phyloP scores from a whole-genome alignment of 2,113 vertebrate genomes.

The Grammomys dolichurus region DNA sequence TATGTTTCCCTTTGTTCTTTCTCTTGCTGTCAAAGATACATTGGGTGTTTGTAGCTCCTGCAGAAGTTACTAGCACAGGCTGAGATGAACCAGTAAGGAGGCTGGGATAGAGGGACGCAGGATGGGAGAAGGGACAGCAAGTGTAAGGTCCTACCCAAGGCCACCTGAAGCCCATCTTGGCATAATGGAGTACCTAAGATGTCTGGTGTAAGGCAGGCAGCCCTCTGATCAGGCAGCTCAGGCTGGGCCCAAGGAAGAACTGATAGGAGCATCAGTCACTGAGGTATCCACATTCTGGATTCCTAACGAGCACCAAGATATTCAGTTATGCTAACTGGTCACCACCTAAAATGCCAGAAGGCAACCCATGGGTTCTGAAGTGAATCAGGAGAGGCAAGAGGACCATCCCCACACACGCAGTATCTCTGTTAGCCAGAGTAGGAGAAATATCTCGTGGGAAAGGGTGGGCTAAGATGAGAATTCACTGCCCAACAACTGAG shows the following conservation, averaged over 20 bases:
- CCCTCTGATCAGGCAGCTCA: neutral
- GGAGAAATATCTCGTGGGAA: neutral
- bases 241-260: neutral
- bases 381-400: neutral
- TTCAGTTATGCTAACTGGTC: neutral
- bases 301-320: no score
- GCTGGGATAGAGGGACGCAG: neutral
- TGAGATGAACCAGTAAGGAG: no score
- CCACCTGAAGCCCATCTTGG: neutral
- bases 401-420: no score
- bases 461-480: neutral
- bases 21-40: neutral
- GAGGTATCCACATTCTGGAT: neutral
- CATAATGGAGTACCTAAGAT: neutral
- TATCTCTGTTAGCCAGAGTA: neutral
- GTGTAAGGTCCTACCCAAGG: neutral
- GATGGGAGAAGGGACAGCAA: no score
- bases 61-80: neutral
- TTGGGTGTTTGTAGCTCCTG: neutral
- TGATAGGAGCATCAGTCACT: neutral
- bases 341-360: neutral
- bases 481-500: neutral
- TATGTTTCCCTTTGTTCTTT: neutral
- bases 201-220: neutral
- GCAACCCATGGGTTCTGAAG: neutral